Conservation (phyloP, 2,797 vertebrate species). For the Alfaro cultratus region DNA sequence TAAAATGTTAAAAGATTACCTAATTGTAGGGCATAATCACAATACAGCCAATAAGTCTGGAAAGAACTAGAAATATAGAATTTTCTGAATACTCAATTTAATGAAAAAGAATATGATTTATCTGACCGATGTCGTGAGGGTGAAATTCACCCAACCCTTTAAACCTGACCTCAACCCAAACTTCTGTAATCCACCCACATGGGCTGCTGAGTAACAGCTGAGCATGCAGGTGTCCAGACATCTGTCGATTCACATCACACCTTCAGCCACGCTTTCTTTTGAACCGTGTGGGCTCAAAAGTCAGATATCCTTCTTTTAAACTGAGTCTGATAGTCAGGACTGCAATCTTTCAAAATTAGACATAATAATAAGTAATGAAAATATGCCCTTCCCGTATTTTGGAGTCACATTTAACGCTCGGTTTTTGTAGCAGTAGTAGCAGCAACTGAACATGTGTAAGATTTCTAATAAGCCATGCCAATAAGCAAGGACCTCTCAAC, state of each 20-base stretch:
- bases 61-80: not conserved
- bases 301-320: not conserved
- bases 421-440: not conserved
- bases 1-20: not conserved
- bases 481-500: conserved; percentile 40
- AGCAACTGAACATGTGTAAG: conserved; percentile 14
- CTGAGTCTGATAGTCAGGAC: conserved; percentile 2
- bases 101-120: not conserved
- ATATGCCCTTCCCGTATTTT: conserved; percentile 34
- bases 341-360: conserved; percentile 29
- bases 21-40: not conserved
- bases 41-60: not conserved
- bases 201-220: conserved; percentile 36
- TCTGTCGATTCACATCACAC: conserved; percentile 48
- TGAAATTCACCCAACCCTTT: not conserved
- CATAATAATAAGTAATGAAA: conserved; percentile 42
- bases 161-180: not conserved
- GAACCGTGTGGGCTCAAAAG: conserved; percentile 27
- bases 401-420: conserved; percentile 20
- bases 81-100: not conserved
- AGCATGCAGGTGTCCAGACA: conserved; percentile 62
- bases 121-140: not conserved
- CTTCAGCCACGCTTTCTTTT: conserved; percentile 32
- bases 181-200: not conserved
- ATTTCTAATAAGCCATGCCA: conserved; percentile 27